These are phyloP conservation scores for Pheosia tremula DNA, from an alignment of 2,888 invertebrate species.

Conservation along the genomic window DNA sequence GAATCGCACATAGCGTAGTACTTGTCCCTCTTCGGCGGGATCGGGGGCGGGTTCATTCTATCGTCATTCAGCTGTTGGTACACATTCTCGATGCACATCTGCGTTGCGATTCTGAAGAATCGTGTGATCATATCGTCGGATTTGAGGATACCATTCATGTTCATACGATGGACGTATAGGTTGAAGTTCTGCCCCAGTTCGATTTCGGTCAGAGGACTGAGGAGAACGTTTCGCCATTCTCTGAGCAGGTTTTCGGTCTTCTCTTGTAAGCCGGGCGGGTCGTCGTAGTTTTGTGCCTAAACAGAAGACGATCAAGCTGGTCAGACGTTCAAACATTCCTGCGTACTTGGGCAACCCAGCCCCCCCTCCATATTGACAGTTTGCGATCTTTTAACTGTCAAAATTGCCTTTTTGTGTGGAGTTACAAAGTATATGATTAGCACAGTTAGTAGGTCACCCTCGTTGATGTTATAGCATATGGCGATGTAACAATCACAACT, in stretches of 20 bases:
- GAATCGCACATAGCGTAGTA: conserved; percentile 98
- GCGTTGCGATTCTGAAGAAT: conserved; percentile 98
- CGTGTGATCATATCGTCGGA: conserved; percentile 98
- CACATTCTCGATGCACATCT: conserved; percentile 97
- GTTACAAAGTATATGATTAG: not conserved
- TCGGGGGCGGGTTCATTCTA: conserved; percentile 85
- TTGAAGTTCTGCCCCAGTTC: conserved; percentile 96
- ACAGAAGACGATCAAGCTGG: conserved; percentile 2
- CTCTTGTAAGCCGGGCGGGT: conserved; percentile 96
- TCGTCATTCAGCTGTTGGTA: conserved; percentile 93
- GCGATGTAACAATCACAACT: conserved; percentile 48
- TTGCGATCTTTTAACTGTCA: no score
- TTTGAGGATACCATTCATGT: conserved; percentile 94
- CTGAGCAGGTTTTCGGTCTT: conserved; percentile 97
- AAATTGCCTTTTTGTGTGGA: no score
- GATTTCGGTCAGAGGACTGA: conserved; percentile 91
- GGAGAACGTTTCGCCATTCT: conserved; percentile 97
- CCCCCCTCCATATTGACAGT: no score
- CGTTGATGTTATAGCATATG: no score
- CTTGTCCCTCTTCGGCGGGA: conserved; percentile 90
- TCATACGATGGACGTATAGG: conserved; percentile 98
- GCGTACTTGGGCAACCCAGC: no score
- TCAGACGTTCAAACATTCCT: no score
- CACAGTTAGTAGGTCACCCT: no score
- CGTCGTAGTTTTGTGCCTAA: conserved; percentile 90